phyloP scores from a whole-genome alignment of 2,888 invertebrate genomes.

The Trichogramma dendrolimi region DNA sequence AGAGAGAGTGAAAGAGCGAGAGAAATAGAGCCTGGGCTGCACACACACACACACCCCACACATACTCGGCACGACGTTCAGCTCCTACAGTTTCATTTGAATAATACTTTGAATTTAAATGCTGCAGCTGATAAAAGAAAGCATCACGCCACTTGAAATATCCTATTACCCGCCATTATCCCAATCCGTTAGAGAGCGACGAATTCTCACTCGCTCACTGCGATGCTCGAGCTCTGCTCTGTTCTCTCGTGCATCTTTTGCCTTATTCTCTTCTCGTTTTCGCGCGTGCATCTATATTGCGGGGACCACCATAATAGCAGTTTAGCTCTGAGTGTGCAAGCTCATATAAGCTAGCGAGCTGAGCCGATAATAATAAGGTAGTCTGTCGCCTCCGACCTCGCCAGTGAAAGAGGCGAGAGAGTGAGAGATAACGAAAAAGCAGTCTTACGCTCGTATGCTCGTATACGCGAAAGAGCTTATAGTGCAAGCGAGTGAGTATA shows the following conservation, averaged over 20 bases:
- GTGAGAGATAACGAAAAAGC: background rate
- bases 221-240: background rate
- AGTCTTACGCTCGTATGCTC: background rate
- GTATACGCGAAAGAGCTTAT: background rate
- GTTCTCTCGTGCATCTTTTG: no score
- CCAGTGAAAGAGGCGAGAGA: background rate
- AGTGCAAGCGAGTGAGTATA: slow-evolving; percentile 1
- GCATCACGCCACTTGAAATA: slow-evolving; percentile 47
- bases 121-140: slow-evolving; percentile 48
- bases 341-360: background rate
- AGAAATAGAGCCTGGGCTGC: slow-evolving; percentile 3
- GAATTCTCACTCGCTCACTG: slow-evolving; percentile 13
- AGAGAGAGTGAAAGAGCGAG: slow-evolving; percentile 2
- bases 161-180: slow-evolving; percentile 49
- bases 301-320: no score
- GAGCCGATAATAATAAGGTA: slow-evolving; percentile 22
- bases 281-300: no score
- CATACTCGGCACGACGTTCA: no score
- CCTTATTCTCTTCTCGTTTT: no score
- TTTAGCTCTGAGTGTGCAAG: no score
- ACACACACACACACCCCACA: no score
- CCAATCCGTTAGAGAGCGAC: slow-evolving; percentile 29
- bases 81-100: slow-evolving; percentile 41
- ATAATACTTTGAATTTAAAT: slow-evolving; percentile 52
- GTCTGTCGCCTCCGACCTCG: slow-evolving; percentile 10